Percentiles rank a stretch among this genome's conserved stretches.
phyloP scores from a whole-genome alignment of 2,888 invertebrate genomes.

The Clistopyga incitator region DNA sequence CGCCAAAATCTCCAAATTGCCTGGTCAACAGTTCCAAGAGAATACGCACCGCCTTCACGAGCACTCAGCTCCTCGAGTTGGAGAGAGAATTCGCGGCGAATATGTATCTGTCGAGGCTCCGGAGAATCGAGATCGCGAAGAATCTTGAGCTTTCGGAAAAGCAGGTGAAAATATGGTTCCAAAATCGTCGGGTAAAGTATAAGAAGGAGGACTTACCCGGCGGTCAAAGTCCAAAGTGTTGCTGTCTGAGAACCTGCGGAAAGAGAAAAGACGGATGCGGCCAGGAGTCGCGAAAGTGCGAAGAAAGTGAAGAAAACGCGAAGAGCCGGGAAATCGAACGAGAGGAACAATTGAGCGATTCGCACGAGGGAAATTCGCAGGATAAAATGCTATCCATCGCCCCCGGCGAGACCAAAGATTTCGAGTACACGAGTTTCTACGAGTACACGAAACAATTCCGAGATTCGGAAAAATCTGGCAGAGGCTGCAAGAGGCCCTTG shows the following conservation, averaged over 20 bases:
- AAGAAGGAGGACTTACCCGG: conserved; percentile 93
- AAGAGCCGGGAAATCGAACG: conserved; percentile 27
- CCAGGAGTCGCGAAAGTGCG: conserved; percentile 68
- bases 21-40: conserved; percentile 90
- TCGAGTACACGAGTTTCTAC: conserved; percentile 59
- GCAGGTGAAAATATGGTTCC: conserved; percentile 98
- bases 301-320: conserved; percentile 59
- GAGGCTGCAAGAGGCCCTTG: conserved; percentile 74
- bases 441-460: conserved; percentile 58
- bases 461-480: conserved; percentile 66
- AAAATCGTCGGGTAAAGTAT: conserved; percentile 96
- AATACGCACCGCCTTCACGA: conserved; percentile 97
- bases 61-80: conserved; percentile 92
- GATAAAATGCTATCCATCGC: conserved; percentile 10
- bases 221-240: conserved; percentile 84
- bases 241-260: conserved; percentile 85
- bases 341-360: conserved; percentile 44
- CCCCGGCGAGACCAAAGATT: conserved; percentile 26
- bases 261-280: conserved; percentile 79
- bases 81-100: conserved; percentile 93
- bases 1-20: conserved; percentile 84
- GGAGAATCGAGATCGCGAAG: conserved; percentile 97
- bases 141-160: conserved; percentile 95
- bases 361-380: conserved; percentile 49
- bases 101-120: conserved; percentile 95